A percentile compares a stretch with the other conserved stretches of the same genome.
phyloP scores from a whole-genome alignment of 2,888 invertebrate species.

The Cerastis leucographa region DNA sequence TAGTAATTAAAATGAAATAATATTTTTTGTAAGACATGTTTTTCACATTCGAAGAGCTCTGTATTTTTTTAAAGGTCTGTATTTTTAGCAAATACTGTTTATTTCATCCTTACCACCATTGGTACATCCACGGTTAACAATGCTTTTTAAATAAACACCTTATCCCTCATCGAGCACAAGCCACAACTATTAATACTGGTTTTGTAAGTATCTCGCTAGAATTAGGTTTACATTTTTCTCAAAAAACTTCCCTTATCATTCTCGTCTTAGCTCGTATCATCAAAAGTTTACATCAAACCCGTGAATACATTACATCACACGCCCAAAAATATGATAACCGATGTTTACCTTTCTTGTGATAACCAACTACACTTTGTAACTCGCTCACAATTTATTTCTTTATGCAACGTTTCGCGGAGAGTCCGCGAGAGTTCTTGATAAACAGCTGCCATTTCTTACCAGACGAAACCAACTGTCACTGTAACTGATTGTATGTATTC shows the following conservation, averaged over 20 bases:
- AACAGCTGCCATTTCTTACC: constrained; percentile 22
- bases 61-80: too few species aligned
- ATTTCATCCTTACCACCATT: not conserved
- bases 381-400: constrained; percentile 6
- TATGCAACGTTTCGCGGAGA: not conserved
- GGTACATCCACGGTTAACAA: not conserved
- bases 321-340: constrained; percentile 27
- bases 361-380: constrained; percentile 25
- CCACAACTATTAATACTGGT: not conserved
- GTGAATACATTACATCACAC: constrained; percentile 36
- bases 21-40: not conserved
- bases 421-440: constrained; percentile 26
- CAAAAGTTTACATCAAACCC: constrained; percentile 16
- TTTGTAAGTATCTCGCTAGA: not conserved
- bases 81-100: not conserved
- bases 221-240: not conserved
- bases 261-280: not conserved
- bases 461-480: not conserved
- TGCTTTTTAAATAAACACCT: not conserved
- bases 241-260: not conserved
- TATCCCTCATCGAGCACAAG: not conserved
- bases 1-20: not conserved
- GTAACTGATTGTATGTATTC: constrained; percentile 11
- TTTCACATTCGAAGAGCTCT: not conserved
- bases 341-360: constrained; percentile 32